Evolutionary conservation across 2,797 vertebrate species (phyloP), one percentile per base, ranked within the genome.

Genomic region (Delichon dasypus): DNA sequence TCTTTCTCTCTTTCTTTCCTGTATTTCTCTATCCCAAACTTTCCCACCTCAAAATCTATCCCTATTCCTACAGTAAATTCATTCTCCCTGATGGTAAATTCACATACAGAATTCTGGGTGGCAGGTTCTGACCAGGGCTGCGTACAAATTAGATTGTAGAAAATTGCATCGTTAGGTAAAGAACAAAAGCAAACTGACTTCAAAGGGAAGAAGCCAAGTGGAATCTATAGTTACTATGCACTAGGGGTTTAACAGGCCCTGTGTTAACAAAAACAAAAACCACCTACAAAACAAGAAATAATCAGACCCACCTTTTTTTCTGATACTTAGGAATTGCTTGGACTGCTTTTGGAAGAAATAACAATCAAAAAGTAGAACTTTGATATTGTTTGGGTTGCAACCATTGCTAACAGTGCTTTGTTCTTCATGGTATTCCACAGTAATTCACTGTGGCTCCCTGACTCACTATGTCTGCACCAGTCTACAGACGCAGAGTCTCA

Each of bases 161-260:
- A 98, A 98, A 98, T 97, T 94, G 95, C 96, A 93, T 98, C 94
- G 97, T 97, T 98, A 98, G 98, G 98, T 98, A 98, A 98, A 98
- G 98, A 98, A 98, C 98, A 99, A 99, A 98, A 98, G 97, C 97
- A 97, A 97, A 97, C 96, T 80, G 96, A 98, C 98, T 98, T 99
- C 98, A 99, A 99, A 98, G 97, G 42, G 53, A 88, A 40, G 10
- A 57, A 65, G 82, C 65, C 27, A 91, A 96, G 66, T 87, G 77
- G 89, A 97, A 93, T 96, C 97, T 95, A 83, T 83, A 81, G 86
- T 97, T 97, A 95, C 93, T 92, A 95, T 97, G 96, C 97, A 97
- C 93, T 82, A 97, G 95, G 96, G 95, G 85, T 97, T 98, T 98
- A 97, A 96, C 89, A 92, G 94, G 91, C 66, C 53, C 67, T 14